phyloP scores from a whole-genome alignment of 2,888 invertebrate species.

The Auanema sp. region DNA sequence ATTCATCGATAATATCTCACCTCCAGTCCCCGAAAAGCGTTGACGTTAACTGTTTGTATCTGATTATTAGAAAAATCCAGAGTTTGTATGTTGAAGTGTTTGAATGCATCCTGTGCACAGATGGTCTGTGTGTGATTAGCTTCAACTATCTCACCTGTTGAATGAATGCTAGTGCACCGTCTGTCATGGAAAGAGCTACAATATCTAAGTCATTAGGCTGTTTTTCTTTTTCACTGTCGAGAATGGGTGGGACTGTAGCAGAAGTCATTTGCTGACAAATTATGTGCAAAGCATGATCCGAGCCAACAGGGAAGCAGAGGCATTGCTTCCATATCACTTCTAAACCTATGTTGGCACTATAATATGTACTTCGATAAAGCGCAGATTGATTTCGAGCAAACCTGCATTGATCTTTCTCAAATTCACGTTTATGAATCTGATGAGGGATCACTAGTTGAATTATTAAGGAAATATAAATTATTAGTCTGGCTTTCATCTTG shows the following conservation, averaged over 20 bases:
- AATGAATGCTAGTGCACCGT: slow-evolving; percentile 45
- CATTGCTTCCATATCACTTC: slow-evolving; percentile 31
- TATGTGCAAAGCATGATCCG: slow-evolving; percentile 33
- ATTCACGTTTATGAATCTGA: slow-evolving; percentile 17
- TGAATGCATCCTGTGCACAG: slow-evolving; percentile 53
- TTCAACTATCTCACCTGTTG: slow-evolving; percentile 21
- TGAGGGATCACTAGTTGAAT: slow-evolving; percentile 12
- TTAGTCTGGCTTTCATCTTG: too few species aligned
- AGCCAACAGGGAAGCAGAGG: slow-evolving; percentile 36
- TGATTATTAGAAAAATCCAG: slow-evolving; percentile 58
- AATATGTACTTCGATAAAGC: too few species aligned
- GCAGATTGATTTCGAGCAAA: too few species aligned
- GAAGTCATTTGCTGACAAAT: slow-evolving; percentile 42
- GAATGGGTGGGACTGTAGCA: slow-evolving; percentile 37
- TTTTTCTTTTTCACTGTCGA: too few species aligned
- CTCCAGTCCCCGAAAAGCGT: slow-evolving; percentile 63
- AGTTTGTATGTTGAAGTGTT: slow-evolving; percentile 52
- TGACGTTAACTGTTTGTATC: slow-evolving; percentile 62
- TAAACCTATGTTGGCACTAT: not conserved
- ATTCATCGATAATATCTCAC: too few species aligned
- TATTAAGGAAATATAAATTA: not conserved
- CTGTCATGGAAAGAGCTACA: slow-evolving; percentile 46
- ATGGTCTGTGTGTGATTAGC: not conserved
- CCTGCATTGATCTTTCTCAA: slow-evolving; percentile 13
- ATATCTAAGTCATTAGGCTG: slow-evolving; percentile 31